These are phyloP conservation scores for Lophius americanus DNA, from an alignment of 2,797 vertebrate species.

Conservation along the genomic window DNA sequence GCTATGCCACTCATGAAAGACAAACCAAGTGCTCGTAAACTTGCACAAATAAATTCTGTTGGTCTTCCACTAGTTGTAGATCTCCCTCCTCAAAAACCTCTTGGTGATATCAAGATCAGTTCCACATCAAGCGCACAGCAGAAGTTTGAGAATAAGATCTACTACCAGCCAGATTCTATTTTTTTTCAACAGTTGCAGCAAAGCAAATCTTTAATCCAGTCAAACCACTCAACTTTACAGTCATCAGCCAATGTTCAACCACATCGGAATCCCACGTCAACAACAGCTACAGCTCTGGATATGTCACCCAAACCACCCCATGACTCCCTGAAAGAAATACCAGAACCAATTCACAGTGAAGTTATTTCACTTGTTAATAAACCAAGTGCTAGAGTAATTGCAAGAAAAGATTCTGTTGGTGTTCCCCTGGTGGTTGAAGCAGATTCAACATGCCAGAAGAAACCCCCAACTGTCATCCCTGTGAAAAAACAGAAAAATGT, in stretches of 20 bases:
- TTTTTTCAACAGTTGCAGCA: conserved; percentile 27
- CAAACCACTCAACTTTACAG: conserved; percentile 21
- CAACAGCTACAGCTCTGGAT: conserved; percentile 71
- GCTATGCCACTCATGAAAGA: conserved; percentile 61
- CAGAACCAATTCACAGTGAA: conserved; percentile 36
- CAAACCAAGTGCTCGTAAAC: conserved; percentile 54
- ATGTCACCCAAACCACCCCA: conserved; percentile 70
- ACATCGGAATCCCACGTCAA: conserved; percentile 31
- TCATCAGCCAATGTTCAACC: conserved; percentile 9
- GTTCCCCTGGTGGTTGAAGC: conserved; percentile 70
- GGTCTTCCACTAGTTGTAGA: conserved; percentile 68
- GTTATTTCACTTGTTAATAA: conserved; percentile 71
- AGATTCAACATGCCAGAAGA: conserved; percentile 30
- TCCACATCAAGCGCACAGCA: conserved; percentile 25
- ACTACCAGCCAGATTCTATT: conserved; percentile 20
- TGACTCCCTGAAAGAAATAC: background rate
- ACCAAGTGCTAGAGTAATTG: conserved; percentile 51
- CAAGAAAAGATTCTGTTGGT: conserved; percentile 62
- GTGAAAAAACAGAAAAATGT: conserved; percentile 22
- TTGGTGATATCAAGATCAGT: conserved; percentile 11
- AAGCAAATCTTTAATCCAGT: conserved; percentile 15
- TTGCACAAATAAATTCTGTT: conserved; percentile 54
- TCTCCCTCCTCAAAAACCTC: conserved; percentile 33
- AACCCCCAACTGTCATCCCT: conserved; percentile 19
- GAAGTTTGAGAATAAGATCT: conserved; percentile 10